These are phyloP conservation scores for Colostygia pectinataria DNA, from an alignment of 2,888 invertebrate species.

Conservation along the genomic window DNA sequence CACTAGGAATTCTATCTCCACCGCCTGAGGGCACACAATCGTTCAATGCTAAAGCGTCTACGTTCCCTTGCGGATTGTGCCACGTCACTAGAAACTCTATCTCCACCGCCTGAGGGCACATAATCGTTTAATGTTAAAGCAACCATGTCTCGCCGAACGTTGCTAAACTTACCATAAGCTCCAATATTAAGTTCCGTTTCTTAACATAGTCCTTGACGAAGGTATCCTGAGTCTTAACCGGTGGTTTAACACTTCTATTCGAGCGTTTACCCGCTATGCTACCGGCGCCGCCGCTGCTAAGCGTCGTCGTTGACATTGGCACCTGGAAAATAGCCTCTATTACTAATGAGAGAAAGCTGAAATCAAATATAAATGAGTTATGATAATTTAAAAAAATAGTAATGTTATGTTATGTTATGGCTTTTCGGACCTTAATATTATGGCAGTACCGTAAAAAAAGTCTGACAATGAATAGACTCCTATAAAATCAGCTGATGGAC, in stretches of 20 bases:
- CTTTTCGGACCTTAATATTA: neutral
- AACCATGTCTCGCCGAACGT: too few relatives aligned
- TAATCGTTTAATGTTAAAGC: too few relatives aligned
- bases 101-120: constrained; percentile 90
- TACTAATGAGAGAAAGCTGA: neutral
- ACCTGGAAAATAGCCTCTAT: constrained; percentile 50
- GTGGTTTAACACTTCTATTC: constrained; percentile 87
- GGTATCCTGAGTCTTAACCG: constrained; percentile 87
- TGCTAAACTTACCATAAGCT: constrained; percentile 86
- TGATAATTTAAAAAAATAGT: too few relatives aligned
- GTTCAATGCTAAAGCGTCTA: too few relatives aligned
- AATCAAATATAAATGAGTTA: neutral
- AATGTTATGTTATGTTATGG: too few relatives aligned
- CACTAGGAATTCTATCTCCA: constrained; percentile 96
- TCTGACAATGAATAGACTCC: too few relatives aligned
- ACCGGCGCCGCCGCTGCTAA: constrained; percentile 77
- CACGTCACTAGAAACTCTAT: constrained; percentile 97
- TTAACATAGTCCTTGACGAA: constrained; percentile 97
- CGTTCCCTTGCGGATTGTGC: constrained; percentile 97
- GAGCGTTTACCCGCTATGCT: constrained; percentile 86
- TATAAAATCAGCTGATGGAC: too few relatives aligned
- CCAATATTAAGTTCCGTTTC: constrained; percentile 96
- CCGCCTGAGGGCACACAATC: constrained; percentile 87
- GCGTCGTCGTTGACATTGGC: constrained; percentile 75
- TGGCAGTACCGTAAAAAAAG: too few relatives aligned